These are phyloP conservation scores for Cantharis rufa DNA, from an alignment of 2,888 invertebrate species.

Conservation along the genomic window DNA sequence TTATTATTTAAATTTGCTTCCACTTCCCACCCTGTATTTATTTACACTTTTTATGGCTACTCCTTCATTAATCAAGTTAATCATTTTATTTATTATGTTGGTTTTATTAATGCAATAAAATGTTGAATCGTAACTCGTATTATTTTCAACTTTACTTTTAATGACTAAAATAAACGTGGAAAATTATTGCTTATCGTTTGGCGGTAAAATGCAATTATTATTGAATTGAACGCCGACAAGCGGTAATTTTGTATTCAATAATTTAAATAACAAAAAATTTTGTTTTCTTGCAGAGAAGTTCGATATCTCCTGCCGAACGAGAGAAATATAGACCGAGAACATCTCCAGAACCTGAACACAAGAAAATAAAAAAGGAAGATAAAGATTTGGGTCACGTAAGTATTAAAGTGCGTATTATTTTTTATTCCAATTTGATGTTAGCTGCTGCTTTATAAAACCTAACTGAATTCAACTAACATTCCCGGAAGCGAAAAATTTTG, in stretches of 20 bases:
- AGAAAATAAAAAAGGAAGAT: conserved; percentile 83
- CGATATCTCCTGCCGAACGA: conserved; percentile 80
- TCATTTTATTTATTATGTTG: conserved; percentile 9
- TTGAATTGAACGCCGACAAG: background rate
- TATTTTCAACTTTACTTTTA: conserved; percentile 12
- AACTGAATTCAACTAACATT: background rate
- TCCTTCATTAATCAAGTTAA: conserved; percentile 1
- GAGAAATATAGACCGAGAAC: conserved; percentile 83
- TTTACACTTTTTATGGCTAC: conserved; percentile 2
- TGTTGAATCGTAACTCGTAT: background rate
- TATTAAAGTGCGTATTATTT: conserved; percentile 54
- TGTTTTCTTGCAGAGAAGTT: conserved; percentile 66
- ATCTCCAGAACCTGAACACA: conserved; percentile 72
- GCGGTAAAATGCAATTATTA: conserved; percentile 12
- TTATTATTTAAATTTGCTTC: background rate
- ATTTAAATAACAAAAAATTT: background rate
- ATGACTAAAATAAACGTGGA: conserved; percentile 9
- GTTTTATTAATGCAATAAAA: conserved; percentile 2
- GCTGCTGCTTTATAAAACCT: background rate
- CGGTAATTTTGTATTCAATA: background rate
- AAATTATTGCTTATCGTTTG: conserved; percentile 14
- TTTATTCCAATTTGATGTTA: background rate
- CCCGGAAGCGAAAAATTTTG: background rate
- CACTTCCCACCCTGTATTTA: conserved; percentile 1
- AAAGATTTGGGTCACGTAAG: conserved; percentile 77